Conservation (phyloP, 2,888 invertebrate species). For the Tachina fera region DNA sequence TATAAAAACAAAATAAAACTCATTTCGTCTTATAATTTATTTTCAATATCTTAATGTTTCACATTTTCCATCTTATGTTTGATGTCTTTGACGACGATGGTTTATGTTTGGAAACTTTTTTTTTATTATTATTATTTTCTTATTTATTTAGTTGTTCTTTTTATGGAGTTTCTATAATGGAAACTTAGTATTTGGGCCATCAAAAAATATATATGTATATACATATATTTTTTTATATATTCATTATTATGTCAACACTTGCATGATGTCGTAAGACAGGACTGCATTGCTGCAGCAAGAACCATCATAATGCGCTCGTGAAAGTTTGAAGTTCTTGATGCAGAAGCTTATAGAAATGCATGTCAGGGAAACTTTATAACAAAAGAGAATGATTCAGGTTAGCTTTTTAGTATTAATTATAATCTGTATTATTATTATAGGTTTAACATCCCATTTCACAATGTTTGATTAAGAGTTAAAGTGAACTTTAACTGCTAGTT, state of each 20-base stretch:
- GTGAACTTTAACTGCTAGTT: too few species aligned
- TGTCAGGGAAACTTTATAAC: too few species aligned
- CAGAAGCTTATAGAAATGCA: too few species aligned
- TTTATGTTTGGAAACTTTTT: background rate
- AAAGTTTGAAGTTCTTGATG: too few species aligned
- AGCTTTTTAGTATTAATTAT: too few species aligned
- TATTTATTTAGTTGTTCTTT: background rate
- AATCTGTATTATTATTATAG: too few species aligned
- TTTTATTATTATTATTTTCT: conserved; percentile 5
- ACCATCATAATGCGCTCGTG: background rate
- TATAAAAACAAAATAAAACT: conserved; percentile 31
- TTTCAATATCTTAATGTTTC: conserved; percentile 48
- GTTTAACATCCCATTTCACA: too few species aligned
- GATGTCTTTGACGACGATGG: conserved; percentile 3
- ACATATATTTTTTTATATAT: background rate
- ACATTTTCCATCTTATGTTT: conserved; percentile 31
- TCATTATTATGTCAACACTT: conserved; percentile 31
- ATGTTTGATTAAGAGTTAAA: too few species aligned
- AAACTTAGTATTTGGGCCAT: conserved; percentile 22
- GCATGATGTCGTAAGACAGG: background rate
- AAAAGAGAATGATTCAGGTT: too few species aligned
- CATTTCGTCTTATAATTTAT: conserved; percentile 31
- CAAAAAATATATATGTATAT: conserved; percentile 8
- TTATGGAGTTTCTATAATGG: background rate
- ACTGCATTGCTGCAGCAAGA: background rate